Base-by-base conservation (phyloP, 2,888 invertebrate genomes). In the Crepidodera aurea region DNA sequence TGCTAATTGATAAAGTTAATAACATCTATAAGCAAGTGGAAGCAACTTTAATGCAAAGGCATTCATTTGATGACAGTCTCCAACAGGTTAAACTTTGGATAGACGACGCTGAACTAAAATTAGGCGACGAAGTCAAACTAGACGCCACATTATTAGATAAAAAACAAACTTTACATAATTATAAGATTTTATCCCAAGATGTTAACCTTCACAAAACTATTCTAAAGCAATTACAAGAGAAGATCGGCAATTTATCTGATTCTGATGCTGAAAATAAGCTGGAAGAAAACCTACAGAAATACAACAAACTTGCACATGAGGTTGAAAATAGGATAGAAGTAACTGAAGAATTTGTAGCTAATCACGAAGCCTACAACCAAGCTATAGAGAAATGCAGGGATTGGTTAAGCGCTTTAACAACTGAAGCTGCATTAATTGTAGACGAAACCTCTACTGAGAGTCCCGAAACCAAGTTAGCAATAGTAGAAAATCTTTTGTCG, bases 51-150 rank as follows among this genome's bases (percentile, higher is more conserved):
- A 91, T 95, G 77, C 94, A 96, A 73, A 87, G 96, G 79, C 93
- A 94, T 2, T 94, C 95, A 1, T 94, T 97, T 78, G 96, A 96
- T 78, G 96, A 96, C 72, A 94, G 93, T 66, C 91, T 93, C 70
- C 89, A 90, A 46, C 94, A 95, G 84, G 89, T 96, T 5, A 89
- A 90, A 69, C 88, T 90, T 75, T 97, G 96, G 93, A 86, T 97
- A 22, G 85, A 86, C 57, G 94, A 94, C 71, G 87, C 88, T 0
- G 90, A 92, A 77, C 85, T 86, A 50, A 91, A 91, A 76, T 83
- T 94, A 29, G 87, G 89, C 1, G 87, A 88, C 34, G 88, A 88
- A 51, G 85, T 88, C 54, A 88, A 90, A 68, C 81, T 93, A 2
- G 88, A 93, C 73, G 87, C 94, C 1, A 92, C 90, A 0, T 83